phyloP scores from a whole-genome alignment of 64 coral and sea anemone species.

The Hydrozoanthus tunicans region DNA sequence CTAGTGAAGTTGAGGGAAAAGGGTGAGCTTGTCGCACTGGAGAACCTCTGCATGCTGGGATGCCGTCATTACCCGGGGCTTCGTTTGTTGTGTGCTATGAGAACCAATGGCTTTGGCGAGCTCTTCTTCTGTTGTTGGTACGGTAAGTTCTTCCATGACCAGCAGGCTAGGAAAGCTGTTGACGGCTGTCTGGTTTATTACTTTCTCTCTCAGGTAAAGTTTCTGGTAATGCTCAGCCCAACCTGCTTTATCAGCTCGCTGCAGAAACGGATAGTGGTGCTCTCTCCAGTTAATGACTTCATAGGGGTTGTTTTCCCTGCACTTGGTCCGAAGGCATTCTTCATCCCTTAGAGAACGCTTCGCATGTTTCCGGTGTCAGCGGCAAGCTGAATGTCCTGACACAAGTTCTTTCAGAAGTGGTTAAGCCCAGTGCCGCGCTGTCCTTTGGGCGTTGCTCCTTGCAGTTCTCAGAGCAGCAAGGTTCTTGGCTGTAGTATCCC shows the following conservation, averaged over 20 bases:
- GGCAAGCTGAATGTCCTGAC: not conserved
- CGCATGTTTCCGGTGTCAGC: not conserved
- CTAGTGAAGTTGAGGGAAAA: not conserved
- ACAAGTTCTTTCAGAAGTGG: not conserved
- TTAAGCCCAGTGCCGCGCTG: not conserved
- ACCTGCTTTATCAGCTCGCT: not conserved
- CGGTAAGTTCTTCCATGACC: not conserved
- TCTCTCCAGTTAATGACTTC: not conserved
- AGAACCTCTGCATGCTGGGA: not conserved
- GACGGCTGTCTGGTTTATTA: not conserved
- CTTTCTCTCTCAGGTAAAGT: not conserved
- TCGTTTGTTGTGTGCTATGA: not conserved
- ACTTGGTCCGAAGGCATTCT: conserved; percentile 2
- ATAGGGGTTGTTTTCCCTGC: not conserved
- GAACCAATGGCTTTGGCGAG: not conserved
- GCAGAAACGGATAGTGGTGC: not conserved
- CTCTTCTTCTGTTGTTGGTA: not conserved
- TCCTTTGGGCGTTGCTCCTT: not conserved
- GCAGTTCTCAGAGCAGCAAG: not conserved
- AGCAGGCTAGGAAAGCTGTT: not conserved
- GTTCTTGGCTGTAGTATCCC: not conserved
- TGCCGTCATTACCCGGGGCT: not conserved
- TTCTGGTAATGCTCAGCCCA: not conserved
- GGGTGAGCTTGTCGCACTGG: not conserved
- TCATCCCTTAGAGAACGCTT: not conserved